Base-by-base conservation (phyloP, 2,113 vertebrate species). In the Pimephales promelas region DNA sequence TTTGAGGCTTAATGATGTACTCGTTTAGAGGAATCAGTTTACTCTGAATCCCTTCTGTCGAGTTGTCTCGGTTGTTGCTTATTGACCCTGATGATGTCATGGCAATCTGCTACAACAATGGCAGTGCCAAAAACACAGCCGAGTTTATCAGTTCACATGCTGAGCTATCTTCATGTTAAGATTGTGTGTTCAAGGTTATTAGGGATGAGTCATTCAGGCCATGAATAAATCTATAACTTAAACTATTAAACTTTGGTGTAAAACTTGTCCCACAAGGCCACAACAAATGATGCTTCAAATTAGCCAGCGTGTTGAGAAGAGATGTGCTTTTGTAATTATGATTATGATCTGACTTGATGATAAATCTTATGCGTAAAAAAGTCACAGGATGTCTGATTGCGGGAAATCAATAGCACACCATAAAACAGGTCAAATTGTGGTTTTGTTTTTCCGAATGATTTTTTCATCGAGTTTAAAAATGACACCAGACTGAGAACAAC, bases 391-490 rank as follows among this genome's bases (percentile, higher is more conserved):
- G 59, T 22, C 59, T 64, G 40, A 64, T 49, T 14, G 18, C 5
- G 3, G 11, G 4, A 79, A 62, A 79, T 64, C 36, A 79, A 79
- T 64, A 47, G 40, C 36, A 78, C 75, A 79, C 4, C 45, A 54
- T 20, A 68, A 81, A 81, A 81, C 20, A 24, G 28, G 45, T 81
- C 62, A 54, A n/a, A n/a, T n/a, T n/a, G n/a, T n/a, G n/a, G 16
- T 45, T 26, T 59, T 61, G n/a, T 61, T 57, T 59, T 77, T 75
- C 18, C 73, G n/a, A 56, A 75, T 54, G 9, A 76, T 57, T 57
- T 75, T 56, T 61, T 56, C 16, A 26, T 18, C 2, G n/a, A 73
- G 6, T 26, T 47, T 28, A 45, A 24, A 24, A 78, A 77, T 59
- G 22, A 7, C 54, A 24, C 40, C 22, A 77, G 54, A 40, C 22